Conservation (phyloP, 2,113 vertebrate species). For the Sander lucioperca region DNA sequence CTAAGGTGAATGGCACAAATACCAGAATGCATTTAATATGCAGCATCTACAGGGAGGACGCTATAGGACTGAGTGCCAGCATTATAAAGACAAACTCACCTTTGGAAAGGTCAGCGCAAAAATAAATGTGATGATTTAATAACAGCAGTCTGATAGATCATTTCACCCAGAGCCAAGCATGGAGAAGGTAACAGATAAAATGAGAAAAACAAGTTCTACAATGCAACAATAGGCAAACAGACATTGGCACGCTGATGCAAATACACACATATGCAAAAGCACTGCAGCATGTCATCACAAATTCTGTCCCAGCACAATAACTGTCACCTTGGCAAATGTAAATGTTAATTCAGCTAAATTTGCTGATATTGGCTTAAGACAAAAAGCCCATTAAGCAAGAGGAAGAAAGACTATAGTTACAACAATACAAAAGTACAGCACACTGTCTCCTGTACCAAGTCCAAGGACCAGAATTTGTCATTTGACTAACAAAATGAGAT, state of each 20-base stretch:
- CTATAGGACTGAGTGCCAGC: background rate
- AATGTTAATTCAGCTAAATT: background rate
- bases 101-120: constrained; percentile 38
- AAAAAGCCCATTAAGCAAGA: background rate
- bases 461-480: background rate
- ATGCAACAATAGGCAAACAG: background rate
- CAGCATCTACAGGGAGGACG: background rate
- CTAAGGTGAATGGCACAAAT: background rate
- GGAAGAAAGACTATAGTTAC: background rate
- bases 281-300: background rate
- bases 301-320: background rate
- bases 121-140: constrained; percentile 40
- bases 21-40: constrained; percentile 17
- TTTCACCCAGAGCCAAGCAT: constrained; percentile 29
- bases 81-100: constrained; percentile 25
- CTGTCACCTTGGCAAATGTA: constrained; percentile 11
- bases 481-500: background rate
- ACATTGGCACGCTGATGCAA: background rate
- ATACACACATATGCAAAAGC: background rate
- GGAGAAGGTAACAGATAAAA: background rate
- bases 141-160: constrained; percentile 18
- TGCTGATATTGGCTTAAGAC: background rate
- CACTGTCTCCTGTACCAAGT: background rate
- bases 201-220: background rate
- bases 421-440: background rate